These are phyloP conservation scores for Trichomycterus rosablanca DNA, from an alignment of 2,113 vertebrate species.

Conservation along the genomic window DNA sequence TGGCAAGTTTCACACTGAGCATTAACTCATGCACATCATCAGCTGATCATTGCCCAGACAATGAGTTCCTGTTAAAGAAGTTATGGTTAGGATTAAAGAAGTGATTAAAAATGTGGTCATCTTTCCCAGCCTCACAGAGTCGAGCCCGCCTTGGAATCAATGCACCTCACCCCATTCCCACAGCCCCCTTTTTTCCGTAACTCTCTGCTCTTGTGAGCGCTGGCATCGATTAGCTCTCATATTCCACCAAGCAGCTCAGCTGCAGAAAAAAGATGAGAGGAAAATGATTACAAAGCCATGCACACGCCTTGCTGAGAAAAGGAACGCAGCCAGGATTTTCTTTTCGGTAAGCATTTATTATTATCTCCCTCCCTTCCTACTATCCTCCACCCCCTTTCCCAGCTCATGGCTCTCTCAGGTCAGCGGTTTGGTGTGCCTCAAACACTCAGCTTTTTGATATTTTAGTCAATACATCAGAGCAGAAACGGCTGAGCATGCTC, in stretches of 20 bases:
- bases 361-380: too few species aligned
- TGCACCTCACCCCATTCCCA: conserved; percentile 42
- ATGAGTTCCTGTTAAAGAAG: conserved; percentile 1
- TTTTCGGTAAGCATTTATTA: conserved; percentile 54
- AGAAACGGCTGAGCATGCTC: conserved; percentile 60
- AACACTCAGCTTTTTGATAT: conserved; percentile 64
- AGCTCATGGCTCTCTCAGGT: conserved; percentile 64
- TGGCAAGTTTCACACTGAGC: too few species aligned
- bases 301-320: conserved; percentile 48
- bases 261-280: conserved; percentile 39
- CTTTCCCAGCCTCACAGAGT: conserved; percentile 7
- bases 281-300: conserved; percentile 50
- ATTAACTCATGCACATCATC: background rate
- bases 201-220: conserved; percentile 40
- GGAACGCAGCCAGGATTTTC: conserved; percentile 49
- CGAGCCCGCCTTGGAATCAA: conserved; percentile 38
- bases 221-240: conserved; percentile 59
- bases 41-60: background rate
- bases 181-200: conserved; percentile 42
- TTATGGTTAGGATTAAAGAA: conserved; percentile 13
- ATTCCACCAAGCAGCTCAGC: conserved; percentile 37
- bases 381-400: conserved; percentile 43
- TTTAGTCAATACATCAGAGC: conserved; percentile 68
- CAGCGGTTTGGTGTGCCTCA: conserved; percentile 57
- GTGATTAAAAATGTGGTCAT: conserved; percentile 11